Base-by-base conservation (phyloP, 2,797 vertebrate species). In the Lateolabrax maculatus region DNA sequence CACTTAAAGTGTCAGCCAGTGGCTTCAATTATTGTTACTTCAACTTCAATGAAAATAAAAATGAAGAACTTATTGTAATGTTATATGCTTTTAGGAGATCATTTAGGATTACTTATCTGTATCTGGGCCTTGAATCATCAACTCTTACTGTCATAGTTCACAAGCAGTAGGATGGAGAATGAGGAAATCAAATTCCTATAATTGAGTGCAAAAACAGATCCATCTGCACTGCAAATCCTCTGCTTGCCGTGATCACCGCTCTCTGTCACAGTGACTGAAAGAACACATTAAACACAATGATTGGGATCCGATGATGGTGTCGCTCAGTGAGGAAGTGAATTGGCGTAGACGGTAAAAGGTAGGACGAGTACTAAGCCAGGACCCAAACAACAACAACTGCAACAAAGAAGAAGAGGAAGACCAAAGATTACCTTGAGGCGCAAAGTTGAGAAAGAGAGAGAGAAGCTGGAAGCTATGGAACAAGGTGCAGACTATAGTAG, bases 1-100 rank as follows among this genome's bases (percentile, higher is more conserved):
- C 10, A 31, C 66, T 62, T 34, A 61, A n/a, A 73, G 31, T 84
- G 46, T 48, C 49, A 69, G 58, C 52, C 48, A 9, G 41, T 31
- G 27, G 39, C 64, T 81, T 70, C 19, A 79, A 58, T 78, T n/a
- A 71, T 60, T 69, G 36, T 74, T 64, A 16, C 21, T 36, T 34
- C 19, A 67, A 53, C 53, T 49, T 60, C 49, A 77, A 48, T 65
- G 27, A 48, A 49, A n/a, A n/a, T n/a, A n/a, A n/a, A 67, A 56
- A 84, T 63, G 62, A 27, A 61, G 71, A 77, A 44, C 0, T 0
- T 68, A 27, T 52, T 69, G 61, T n/a, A 48, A 21, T 57, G 11
- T 39, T 39, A 76, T 46, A 56, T 46, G n/a, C 8, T 51, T 51
- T 67, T 41, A n/a, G 41, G 37, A 61, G 44, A 55, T 62, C 9